phyloP scores from a whole-genome alignment of 2,113 vertebrate species.

The Pao palembangensis region DNA sequence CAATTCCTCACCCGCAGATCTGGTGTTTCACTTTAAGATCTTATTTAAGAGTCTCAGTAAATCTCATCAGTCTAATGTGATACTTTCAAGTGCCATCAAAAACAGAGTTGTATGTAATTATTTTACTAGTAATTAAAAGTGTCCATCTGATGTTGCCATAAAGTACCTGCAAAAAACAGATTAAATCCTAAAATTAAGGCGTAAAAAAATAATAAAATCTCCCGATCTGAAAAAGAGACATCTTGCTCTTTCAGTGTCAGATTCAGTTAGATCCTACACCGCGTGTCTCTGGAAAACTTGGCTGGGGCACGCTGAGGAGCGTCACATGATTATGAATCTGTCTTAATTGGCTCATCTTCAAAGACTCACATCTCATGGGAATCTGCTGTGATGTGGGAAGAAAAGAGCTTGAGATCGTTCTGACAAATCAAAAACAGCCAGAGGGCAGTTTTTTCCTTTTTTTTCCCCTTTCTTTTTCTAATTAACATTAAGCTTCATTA shows the following conservation, averaged over 20 bases:
- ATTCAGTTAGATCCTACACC: constrained; percentile 12
- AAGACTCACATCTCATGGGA: constrained; percentile 27
- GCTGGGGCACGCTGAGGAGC: neutral
- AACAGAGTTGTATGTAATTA: neutral
- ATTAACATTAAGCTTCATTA: constrained; percentile 26
- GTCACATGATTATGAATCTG: constrained; percentile 34
- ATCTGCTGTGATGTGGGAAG: constrained; percentile 21
- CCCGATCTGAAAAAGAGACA: neutral
- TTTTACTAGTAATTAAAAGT: neutral
- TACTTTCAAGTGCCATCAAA: neutral
- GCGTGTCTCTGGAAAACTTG: constrained; percentile 4
- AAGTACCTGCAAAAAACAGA: constrained; percentile 4
- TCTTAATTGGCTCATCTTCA: constrained; percentile 40
- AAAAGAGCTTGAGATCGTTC: constrained; percentile 1
- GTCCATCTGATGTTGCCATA: neutral
- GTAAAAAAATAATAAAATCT: neutral
- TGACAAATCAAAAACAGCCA: constrained; percentile 23
- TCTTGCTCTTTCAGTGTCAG: constrained; percentile 7
- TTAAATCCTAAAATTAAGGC: neutral
- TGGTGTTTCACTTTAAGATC: too few relatives aligned
- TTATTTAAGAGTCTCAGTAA: too few relatives aligned
- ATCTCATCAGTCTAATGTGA: too few relatives aligned
- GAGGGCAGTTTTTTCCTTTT: constrained; percentile 26
- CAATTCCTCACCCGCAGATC: too few relatives aligned
- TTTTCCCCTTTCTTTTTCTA: neutral